phyloP scores from a whole-genome alignment of 2,113 vertebrate species.

The Theristicus caerulescens region DNA sequence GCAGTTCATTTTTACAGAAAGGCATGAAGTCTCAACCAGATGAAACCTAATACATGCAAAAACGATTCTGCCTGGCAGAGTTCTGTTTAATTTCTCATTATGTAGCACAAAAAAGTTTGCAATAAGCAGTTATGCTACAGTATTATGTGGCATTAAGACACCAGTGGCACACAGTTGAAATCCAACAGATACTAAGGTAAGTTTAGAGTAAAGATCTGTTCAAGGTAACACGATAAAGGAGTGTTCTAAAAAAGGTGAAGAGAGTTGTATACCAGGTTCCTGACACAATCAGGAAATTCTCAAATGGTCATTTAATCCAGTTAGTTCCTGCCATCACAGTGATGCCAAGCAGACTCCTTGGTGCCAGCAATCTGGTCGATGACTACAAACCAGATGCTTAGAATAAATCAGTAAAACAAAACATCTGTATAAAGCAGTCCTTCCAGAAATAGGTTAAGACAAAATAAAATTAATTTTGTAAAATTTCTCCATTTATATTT shows the following conservation, averaged over 20 bases:
- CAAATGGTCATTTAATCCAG: background rate
- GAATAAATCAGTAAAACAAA: background rate
- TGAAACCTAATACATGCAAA: background rate
- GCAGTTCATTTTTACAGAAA: background rate
- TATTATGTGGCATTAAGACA: background rate
- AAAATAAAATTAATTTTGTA: background rate
- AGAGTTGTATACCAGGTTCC: background rate
- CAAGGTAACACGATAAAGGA: rapidly evolving
- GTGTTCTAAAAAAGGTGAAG: background rate
- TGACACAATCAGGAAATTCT: background rate
- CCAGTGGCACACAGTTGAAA: background rate
- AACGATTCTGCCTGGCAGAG: background rate
- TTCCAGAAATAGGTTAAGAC: background rate
- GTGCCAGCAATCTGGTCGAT: background rate
- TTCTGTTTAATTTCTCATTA: background rate
- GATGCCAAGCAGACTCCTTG: background rate
- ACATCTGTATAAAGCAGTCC: background rate
- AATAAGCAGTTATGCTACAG: background rate
- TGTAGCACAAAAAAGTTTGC: background rate
- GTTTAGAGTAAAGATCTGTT: background rate
- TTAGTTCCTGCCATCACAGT: background rate
- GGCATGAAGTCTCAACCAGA: rapidly evolving
- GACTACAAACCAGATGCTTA: background rate
- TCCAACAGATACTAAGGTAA: background rate
- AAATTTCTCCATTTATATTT: background rate